Conservation (phyloP, 2,888 invertebrate genomes). For the Chrysina gloriosa region DNA sequence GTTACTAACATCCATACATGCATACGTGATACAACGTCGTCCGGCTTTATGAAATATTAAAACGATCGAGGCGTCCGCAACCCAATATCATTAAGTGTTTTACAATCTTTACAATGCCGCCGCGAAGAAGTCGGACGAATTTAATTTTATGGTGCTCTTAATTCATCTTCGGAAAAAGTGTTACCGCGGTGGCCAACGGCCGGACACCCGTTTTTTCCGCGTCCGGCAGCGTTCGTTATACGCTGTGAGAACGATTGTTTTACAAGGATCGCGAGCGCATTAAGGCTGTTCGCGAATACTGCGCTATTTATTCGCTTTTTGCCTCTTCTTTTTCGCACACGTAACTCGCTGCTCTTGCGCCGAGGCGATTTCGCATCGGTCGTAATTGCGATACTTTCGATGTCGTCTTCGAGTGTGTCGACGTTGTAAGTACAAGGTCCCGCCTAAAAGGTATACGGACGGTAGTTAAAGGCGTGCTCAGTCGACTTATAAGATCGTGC, state of each 20-base stretch:
- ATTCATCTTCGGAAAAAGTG: slow-evolving; percentile 48
- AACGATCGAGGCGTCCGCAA: slow-evolving; percentile 56
- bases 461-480: too few species aligned
- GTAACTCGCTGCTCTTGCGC: too few species aligned
- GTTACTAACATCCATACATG: slow-evolving; percentile 6
- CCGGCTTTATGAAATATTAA: slow-evolving; percentile 57
- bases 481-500: too few species aligned
- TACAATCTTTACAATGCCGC: slow-evolving; percentile 53
- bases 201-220: slow-evolving; percentile 21
- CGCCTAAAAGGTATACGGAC: too few species aligned
- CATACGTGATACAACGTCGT: slow-evolving; percentile 40
- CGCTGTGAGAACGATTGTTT: slow-evolving; percentile 17
- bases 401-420: too few species aligned
- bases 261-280: slow-evolving; percentile 12
- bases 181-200: neutral
- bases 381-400: too few species aligned
- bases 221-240: neutral
- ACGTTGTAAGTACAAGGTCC: too few species aligned
- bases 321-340: too few species aligned
- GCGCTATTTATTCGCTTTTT: too few species aligned
- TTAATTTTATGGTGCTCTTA: slow-evolving; percentile 58
- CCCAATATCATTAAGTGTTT: slow-evolving; percentile 61
- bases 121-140: slow-evolving; percentile 53
- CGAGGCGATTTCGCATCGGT: too few species aligned
- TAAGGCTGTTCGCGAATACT: too few species aligned